Evolutionary conservation across 2,797 vertebrate genomes (phyloP), one percentile per base, ranked within the genome.

Genomic region (Brachyrhaphis roseni): DNA sequence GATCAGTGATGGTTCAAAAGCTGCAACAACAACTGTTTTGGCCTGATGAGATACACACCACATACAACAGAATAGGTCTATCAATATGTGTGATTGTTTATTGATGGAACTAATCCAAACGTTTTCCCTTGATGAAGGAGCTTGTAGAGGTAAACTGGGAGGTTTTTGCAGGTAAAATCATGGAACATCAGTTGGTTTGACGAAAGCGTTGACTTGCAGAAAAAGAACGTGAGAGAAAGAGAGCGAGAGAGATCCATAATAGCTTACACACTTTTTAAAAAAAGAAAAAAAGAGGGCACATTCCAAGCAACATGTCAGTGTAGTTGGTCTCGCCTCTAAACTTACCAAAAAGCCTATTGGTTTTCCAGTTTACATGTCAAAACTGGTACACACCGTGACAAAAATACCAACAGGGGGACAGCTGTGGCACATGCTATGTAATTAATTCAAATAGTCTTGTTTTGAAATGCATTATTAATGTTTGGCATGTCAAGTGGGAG

Each of bases 71-170:
- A 77, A 70, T 26, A 43, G 39, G 64, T 75, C 80, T 86, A 91
- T 95, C 93, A 75, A 95, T 93, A 88, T 70, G 45, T 94, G 81
- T 91, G 92, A 94, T 91, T 84, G 77, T 84, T 81, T 93, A 94
- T 92, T 80, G 92, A 89, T 87, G 82, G 3, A 91, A 83, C 76
- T 55, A 83, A 84, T 82, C 53, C 84, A 81, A 80, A 79, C 71
- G 80, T 77, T 78, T 15, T 71, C 83, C 76, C 57, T 62, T 4
- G 78, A 79, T 8, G 34, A 84, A 84, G 23, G 15, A 83, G 84
- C 78, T 66, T 72, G 43, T 66, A 41, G 36, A 43, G 66, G 1
- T 70, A 86, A 45, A 72, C 84, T 74, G 74, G 81, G 76, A 78
- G 59, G 62, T 78, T 77, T 82, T 84, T 90, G 89, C 76, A 87